phyloP scores from a whole-genome alignment of 2,797 vertebrate genomes.

The Dallia pectoralis region DNA sequence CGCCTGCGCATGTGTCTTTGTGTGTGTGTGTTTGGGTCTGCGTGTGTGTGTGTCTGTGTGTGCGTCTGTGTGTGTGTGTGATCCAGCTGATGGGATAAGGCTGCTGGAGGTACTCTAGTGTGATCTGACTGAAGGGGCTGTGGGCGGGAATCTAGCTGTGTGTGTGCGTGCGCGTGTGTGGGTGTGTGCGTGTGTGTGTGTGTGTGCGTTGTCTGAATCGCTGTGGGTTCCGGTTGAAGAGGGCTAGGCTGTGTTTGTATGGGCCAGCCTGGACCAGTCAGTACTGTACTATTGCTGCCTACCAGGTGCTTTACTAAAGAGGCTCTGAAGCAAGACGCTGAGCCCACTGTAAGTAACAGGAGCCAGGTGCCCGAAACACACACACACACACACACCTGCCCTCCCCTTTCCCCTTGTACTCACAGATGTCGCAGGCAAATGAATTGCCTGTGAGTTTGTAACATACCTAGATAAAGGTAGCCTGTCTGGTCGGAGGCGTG shows the following conservation, averaged over 20 bases:
- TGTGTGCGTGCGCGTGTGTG: conserved; percentile 30
- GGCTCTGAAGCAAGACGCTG: conserved; percentile 37
- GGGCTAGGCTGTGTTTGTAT: conserved; percentile 22
- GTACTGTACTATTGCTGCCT: conserved; percentile 19
- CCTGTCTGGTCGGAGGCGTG: conserved; percentile 60
- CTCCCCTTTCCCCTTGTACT: conserved; percentile 28
- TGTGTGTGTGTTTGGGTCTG: no score
- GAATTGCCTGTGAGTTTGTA: conserved; percentile 66
- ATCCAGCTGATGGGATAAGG: conserved; percentile 63
- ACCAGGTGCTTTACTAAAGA: conserved; percentile 60
- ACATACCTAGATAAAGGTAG: conserved; percentile 65
- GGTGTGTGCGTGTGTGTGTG: conserved; percentile 20
- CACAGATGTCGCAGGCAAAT: conserved; percentile 64
- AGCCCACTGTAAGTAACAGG: conserved; percentile 53
- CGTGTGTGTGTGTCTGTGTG: no score
- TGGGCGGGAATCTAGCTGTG: conserved; percentile 12
- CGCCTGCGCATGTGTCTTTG: no score
- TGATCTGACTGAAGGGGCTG: neutral
- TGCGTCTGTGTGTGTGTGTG: conserved; percentile 34
- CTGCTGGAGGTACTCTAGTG: conserved; percentile 21
- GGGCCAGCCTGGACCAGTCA: conserved; percentile 33
- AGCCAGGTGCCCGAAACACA: conserved; percentile 57
- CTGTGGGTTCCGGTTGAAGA: conserved; percentile 38
- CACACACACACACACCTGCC: conserved; percentile 49
- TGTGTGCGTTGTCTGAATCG: neutral